Evolutionary conservation across 2,113 vertebrate species (phyloP), one percentile per base, ranked within the genome.

Genomic region (Plecturocebus donacophilus): DNA sequence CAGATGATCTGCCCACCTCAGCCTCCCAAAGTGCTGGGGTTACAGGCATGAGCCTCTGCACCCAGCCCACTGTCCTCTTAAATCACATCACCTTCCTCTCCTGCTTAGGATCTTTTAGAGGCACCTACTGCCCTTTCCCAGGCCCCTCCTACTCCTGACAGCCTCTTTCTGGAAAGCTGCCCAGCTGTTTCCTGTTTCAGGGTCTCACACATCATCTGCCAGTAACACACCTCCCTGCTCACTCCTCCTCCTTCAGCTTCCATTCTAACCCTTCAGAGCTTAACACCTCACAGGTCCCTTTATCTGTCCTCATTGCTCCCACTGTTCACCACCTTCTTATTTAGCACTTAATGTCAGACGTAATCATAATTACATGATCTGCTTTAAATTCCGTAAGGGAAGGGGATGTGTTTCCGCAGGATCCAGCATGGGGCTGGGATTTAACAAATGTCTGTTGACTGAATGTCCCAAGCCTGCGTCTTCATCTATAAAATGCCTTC

Each of bases 291-390:
- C 19, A 84, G 38, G 1, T 20, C 52, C 25, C 8, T 79, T 77
- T 9, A 14, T 47, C 66, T 17, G 85, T 40, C 52, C 71, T 75
- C 71, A 40, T 42, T 42, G 40, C 6, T 2, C 54, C 71, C 52
- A 6, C 42, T 1, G 1, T 16, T 30, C 17, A 20, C 2, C 7
- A 49, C 3, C 68, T 23, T 38, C 8, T 5, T 27, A 47, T 10
- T 5, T 27, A 47, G 47, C 30, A 23, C 30, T 30, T 8, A 83
- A 8, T 32, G 2, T 64, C 12, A 64, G 61, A 64, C 14, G 27
- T 64, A 30, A 64, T 64, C 61, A 64, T 64, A 64, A 64, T 64
- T 30, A 14, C 17, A 47, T 0, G 5, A 6, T 3, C 32, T 30
- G 49, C 49, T 81, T 73, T 21, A 30, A 32, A 35, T 45, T 38